Evolutionary conservation across 2,113 vertebrate genomes (phyloP).

Genomic region (Romanogobio albipinnatus): DNA sequence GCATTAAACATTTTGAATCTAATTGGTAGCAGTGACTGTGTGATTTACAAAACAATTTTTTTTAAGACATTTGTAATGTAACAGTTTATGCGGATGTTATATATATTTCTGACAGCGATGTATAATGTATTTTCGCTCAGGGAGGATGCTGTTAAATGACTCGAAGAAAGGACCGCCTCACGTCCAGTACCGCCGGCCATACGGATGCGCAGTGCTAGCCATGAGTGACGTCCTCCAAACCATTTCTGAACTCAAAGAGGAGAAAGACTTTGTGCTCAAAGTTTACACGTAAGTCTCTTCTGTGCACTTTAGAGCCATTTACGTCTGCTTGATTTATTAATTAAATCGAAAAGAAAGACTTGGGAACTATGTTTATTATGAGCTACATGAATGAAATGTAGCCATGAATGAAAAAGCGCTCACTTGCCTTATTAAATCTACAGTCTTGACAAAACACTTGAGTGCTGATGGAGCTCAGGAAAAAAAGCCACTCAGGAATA

Average conservation of each 20-base stretch:
- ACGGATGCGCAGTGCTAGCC: slow-evolving; percentile 92
- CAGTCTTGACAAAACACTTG: background rate
- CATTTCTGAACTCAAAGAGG: slow-evolving; percentile 92
- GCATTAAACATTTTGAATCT: too few species aligned
- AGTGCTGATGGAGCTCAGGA: background rate
- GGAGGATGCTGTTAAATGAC: slow-evolving; percentile 95
- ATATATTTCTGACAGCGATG: background rate
- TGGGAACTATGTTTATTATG: background rate
- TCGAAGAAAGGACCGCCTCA: slow-evolving; percentile 94
- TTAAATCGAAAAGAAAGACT: background rate
- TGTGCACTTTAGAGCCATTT: background rate
- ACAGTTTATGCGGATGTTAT: background rate
- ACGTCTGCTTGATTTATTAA: background rate
- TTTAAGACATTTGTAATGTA: too few species aligned
- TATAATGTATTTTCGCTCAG: slow-evolving; percentile 65
- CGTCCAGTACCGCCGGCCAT: slow-evolving; percentile 90
- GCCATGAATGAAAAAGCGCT: background rate
- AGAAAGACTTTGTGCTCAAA: slow-evolving; percentile 98
- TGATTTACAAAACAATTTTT: too few species aligned
- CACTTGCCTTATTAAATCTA: background rate
- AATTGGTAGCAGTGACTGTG: too few species aligned
- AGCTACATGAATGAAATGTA: background rate
- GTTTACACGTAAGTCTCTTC: slow-evolving; percentile 91
- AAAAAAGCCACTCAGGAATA: background rate
- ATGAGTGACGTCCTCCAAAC: slow-evolving; percentile 93